Evolutionary conservation across 2,888 invertebrate genomes (phyloP).

Genomic region (Agriopis aurantiaria): DNA sequence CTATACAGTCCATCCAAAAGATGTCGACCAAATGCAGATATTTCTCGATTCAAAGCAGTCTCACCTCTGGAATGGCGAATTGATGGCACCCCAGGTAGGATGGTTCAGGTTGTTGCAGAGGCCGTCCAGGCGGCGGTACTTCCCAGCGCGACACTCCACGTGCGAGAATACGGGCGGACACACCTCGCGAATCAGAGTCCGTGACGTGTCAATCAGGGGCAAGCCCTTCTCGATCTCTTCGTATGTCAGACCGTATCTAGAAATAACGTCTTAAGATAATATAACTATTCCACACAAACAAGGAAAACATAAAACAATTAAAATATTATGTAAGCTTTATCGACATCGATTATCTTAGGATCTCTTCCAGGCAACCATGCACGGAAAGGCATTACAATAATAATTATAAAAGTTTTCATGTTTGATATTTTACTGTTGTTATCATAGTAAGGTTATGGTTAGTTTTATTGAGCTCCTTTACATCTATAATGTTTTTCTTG

Average conservation of each 20-base stretch:
- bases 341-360: no score
- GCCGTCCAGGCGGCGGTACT: slow-evolving; percentile 94
- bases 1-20: no score
- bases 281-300: no score
- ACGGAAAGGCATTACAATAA: no score
- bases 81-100: slow-evolving; percentile 95
- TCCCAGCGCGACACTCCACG: slow-evolving; percentile 95
- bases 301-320: no score
- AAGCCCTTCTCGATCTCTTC: slow-evolving; percentile 95
- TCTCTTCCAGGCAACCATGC: no score
- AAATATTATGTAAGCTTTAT: no score
- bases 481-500: no score
- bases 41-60: not conserved
- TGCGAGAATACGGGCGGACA: slow-evolving; percentile 95
- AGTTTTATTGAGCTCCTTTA: not conserved
- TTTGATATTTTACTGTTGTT: not conserved
- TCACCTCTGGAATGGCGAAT: slow-evolving; percentile 93
- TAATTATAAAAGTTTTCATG: not conserved
- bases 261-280: slow-evolving; percentile 13
- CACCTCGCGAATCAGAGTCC: slow-evolving; percentile 93
- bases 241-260: slow-evolving; percentile 93
- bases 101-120: slow-evolving; percentile 95
- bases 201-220: slow-evolving; percentile 95
- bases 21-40: no score
- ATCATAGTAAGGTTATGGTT: not conserved